Percentiles rank a stretch among this genome's conserved stretches.
Conservation (phyloP, 2,113 vertebrate species). For the Indicator maculatus region DNA sequence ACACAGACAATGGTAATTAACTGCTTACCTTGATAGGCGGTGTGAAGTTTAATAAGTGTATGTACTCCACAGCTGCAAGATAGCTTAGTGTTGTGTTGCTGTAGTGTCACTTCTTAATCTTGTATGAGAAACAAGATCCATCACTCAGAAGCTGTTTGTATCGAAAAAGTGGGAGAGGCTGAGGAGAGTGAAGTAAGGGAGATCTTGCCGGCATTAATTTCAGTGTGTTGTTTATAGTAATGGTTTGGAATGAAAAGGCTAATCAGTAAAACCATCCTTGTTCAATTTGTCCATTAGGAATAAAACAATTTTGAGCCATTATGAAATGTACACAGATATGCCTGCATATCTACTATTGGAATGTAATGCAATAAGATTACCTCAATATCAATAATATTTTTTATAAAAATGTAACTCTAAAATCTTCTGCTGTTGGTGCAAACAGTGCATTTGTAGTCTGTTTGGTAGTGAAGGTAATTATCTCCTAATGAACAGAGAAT, state of each 20-base stretch:
- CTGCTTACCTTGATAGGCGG: neutral
- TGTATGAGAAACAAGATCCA: neutral
- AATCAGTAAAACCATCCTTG: neutral
- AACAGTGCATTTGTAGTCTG: constrained; percentile 57
- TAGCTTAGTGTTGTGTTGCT: neutral
- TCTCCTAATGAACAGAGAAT: constrained; percentile 67
- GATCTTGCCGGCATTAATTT: neutral
- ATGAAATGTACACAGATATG: neutral
- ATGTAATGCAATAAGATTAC: constrained; percentile 1
- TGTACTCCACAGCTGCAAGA: neutral
- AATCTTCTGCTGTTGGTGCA: constrained; percentile 24
- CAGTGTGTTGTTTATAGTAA: neutral
- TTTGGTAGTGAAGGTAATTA: constrained; percentile 69
- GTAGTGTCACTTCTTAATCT: neutral
- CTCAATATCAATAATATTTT: constrained; percentile 20
- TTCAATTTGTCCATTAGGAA: neutral
- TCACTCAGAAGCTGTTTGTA: neutral
- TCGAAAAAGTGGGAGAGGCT: neutral
- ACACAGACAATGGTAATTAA: neutral
- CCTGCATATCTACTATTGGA: neutral
- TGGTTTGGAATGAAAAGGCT: neutral
- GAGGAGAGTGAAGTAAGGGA: neutral
- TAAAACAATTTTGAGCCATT: neutral
- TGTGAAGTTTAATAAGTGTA: neutral
- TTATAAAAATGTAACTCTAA: constrained; percentile 37